Evolutionary conservation across 2,888 invertebrate genomes (phyloP).

Genomic region (Saturnia pavonia): DNA sequence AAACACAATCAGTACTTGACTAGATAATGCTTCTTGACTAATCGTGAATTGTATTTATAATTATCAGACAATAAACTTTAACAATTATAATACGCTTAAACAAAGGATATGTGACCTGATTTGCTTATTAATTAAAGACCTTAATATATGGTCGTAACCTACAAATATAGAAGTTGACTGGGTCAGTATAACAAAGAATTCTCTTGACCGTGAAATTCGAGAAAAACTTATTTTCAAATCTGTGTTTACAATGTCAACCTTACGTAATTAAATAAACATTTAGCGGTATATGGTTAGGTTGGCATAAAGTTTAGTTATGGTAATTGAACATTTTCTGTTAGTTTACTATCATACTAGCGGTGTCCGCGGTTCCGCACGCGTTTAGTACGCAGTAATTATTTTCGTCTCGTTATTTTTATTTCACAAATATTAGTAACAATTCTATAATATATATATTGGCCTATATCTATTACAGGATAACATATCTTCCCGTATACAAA

Average conservation of each 20-base stretch:
- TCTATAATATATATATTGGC: too few relatives aligned
- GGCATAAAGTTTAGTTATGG: background rate
- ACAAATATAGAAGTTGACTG: background rate
- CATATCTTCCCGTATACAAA: too few relatives aligned
- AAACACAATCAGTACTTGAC: too few relatives aligned
- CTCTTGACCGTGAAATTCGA: slow-evolving; percentile 1
- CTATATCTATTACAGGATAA: too few relatives aligned
- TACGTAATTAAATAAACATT: background rate
- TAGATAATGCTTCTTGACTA: too few relatives aligned
- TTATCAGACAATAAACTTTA: too few relatives aligned
- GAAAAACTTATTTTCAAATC: background rate
- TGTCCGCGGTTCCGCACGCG: too few relatives aligned
- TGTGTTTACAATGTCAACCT: background rate
- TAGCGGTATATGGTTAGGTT: background rate
- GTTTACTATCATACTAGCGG: background rate
- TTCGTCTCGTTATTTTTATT: too few relatives aligned
- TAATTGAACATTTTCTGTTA: background rate
- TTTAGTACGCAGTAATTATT: too few relatives aligned
- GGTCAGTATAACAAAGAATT: background rate
- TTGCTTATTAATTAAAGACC: background rate
- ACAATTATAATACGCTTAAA: background rate
- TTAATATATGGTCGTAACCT: background rate
- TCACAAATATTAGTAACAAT: too few relatives aligned
- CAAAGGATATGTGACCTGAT: background rate
- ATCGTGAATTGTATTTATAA: too few relatives aligned